phyloP scores from a whole-genome alignment of 2,113 vertebrate genomes.

The Gasterosteus nipponicus region DNA sequence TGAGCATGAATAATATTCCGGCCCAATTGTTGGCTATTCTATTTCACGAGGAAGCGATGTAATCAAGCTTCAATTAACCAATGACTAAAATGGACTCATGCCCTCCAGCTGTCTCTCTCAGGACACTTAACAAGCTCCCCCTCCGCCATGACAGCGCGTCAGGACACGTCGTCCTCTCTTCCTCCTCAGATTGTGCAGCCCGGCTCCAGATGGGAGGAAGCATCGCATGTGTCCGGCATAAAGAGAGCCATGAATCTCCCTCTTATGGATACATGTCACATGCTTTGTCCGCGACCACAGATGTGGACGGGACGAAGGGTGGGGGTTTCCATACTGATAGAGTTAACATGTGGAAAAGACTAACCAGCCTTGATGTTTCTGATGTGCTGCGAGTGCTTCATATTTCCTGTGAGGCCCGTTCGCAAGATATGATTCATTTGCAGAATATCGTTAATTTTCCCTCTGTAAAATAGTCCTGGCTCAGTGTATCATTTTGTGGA shows the following conservation, averaged over 20 bases:
- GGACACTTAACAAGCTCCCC: constrained; percentile 56
- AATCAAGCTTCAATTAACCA: constrained; percentile 81
- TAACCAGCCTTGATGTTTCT: constrained; percentile 71
- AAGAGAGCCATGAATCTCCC: constrained; percentile 73
- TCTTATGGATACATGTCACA: constrained; percentile 76
- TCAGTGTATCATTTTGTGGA: constrained; percentile 37
- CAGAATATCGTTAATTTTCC: constrained; percentile 70
- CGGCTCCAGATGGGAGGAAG: constrained; percentile 67
- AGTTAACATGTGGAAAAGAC: constrained; percentile 81
- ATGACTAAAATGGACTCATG: constrained; percentile 73
- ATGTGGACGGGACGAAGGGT: constrained; percentile 53
- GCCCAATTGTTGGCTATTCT: constrained; percentile 72
- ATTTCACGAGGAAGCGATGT: constrained; percentile 68
- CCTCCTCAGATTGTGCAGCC: constrained; percentile 29
- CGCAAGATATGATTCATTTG: constrained; percentile 73
- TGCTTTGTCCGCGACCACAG: constrained; percentile 69
- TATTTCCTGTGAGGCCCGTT: constrained; percentile 74
- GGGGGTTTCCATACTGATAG: constrained; percentile 75
- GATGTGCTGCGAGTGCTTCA: constrained; percentile 67
- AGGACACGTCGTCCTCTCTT: constrained; percentile 25
- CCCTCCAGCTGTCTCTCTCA: constrained; percentile 66
- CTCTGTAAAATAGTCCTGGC: constrained; percentile 53
- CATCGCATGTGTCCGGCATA: constrained; percentile 73
- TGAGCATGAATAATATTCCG: constrained; percentile 72
- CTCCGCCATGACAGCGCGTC: constrained; percentile 27